A percentile compares a stretch with the other conserved stretches of the same genome.
Evolutionary conservation across 2,797 vertebrate genomes (phyloP).

Genomic region (Rhynchotus rufescens): DNA sequence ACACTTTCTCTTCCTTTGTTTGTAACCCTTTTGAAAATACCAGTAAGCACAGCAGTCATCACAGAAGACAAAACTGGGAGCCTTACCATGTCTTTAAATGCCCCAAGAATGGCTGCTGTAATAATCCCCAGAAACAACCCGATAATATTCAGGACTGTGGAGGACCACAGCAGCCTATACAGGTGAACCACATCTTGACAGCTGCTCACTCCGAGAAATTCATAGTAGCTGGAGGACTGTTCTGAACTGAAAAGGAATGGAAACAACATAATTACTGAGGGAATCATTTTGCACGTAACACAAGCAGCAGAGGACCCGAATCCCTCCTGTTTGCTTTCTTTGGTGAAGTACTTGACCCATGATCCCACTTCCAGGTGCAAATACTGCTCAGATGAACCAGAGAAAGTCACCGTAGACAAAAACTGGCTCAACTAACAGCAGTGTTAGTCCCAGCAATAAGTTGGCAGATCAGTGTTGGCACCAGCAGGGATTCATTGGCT

Average conservation of each 20-base stretch:
- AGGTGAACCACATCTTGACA: constrained; percentile 92
- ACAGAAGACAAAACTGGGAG: background rate
- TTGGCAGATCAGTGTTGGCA: background rate
- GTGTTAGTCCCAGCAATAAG: background rate
- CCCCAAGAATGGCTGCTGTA: constrained; percentile 91
- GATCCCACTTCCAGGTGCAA: background rate
- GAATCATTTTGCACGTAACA: background rate
- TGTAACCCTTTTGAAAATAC: background rate
- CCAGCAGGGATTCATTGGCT: background rate
- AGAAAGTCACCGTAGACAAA: background rate
- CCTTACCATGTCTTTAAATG: constrained; percentile 90
- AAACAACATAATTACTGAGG: fast-evolving
- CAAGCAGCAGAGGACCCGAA: background rate
- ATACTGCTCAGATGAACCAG: background rate
- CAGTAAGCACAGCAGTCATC: background rate
- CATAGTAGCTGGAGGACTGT: constrained; percentile 83
- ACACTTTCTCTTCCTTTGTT: background rate
- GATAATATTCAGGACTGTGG: constrained; percentile 88
- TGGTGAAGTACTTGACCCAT: background rate
- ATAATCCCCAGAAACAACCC: constrained; percentile 90
- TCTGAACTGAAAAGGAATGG: constrained; percentile 79
- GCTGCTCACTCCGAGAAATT: constrained; percentile 88
- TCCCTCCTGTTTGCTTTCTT: background rate
- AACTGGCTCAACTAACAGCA: background rate
- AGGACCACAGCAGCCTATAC: constrained; percentile 91